Evolutionary conservation across 1,140 invertebrate genomes (phyloP).

Genomic region (Atta colombica): DNA sequence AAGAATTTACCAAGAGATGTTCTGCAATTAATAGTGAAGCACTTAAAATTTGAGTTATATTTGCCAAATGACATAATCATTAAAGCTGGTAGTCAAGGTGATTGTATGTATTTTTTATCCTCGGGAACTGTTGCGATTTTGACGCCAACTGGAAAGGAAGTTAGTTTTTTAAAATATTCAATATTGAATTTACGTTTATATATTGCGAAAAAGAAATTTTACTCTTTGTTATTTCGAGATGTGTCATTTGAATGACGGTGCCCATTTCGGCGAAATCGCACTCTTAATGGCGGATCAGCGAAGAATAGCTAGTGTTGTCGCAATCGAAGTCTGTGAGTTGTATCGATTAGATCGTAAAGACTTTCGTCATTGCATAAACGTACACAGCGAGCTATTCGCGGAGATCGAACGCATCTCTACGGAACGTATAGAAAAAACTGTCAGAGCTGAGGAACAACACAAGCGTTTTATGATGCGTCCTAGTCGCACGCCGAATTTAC

Average conservation of each 20-base stretch:
- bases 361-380: slow-evolving; percentile 84
- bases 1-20: slow-evolving; percentile 76
- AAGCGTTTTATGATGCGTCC: slow-evolving; percentile 72
- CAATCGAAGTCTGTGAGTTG: slow-evolving; percentile 83
- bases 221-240: slow-evolving; percentile 77
- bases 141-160: slow-evolving; percentile 88
- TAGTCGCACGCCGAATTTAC: slow-evolving; percentile 32
- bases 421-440: slow-evolving; percentile 79
- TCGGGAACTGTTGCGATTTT: slow-evolving; percentile 88
- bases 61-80: slow-evolving; percentile 85
- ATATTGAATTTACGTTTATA: neutral
- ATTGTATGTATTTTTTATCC: slow-evolving; percentile 89
- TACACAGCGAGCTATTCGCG: slow-evolving; percentile 79
- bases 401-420: slow-evolving; percentile 81
- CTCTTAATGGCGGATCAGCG: slow-evolving; percentile 82
- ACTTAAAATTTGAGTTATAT: slow-evolving; percentile 82
- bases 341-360: slow-evolving; percentile 84
- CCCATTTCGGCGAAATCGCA: slow-evolving; percentile 87
- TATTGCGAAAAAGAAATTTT: neutral
- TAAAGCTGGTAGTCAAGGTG: slow-evolving; percentile 86
- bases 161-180: slow-evolving; percentile 56
- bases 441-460: slow-evolving; percentile 80
- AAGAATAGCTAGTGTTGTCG: slow-evolving; percentile 83
- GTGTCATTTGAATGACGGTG: slow-evolving; percentile 87
- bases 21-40: slow-evolving; percentile 76